Evolutionary conservation across 2,797 vertebrate species (phyloP).

Genomic region (Dendrocincla fuliginosa): DNA sequence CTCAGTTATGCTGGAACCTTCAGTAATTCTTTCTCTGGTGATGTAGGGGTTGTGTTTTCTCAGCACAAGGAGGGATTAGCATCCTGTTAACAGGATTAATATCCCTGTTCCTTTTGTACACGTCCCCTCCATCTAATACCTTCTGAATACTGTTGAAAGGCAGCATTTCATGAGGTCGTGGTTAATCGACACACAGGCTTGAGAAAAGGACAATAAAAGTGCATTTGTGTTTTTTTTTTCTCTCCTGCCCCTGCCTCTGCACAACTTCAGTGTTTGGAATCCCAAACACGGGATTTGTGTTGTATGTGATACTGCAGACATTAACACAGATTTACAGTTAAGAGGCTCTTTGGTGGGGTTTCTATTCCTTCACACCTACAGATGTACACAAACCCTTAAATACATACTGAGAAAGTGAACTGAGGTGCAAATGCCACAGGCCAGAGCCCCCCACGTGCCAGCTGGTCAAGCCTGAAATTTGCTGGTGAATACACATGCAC

Average conservation of each 20-base stretch:
- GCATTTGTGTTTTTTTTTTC: not conserved
- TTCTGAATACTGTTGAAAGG: not conserved
- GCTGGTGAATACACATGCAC: too few relatives aligned
- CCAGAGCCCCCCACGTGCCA: not conserved
- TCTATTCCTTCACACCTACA: not conserved
- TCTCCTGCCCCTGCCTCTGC: not conserved
- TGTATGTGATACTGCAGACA: not conserved
- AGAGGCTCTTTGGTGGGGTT: rapidly evolving
- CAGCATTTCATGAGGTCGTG: not conserved
- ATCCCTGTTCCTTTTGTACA: not conserved
- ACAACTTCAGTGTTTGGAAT: not conserved
- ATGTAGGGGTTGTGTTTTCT: conserved; percentile 9
- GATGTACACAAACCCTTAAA: not conserved
- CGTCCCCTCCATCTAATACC: not conserved
- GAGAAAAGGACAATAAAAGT: not conserved
- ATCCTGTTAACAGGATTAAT: conserved; percentile 33
- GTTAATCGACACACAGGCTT: not conserved
- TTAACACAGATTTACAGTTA: not conserved
- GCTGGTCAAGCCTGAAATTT: not conserved
- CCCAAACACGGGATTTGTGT: not conserved
- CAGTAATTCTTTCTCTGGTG: conserved; percentile 15
- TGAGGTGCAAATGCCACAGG: rapidly evolving
- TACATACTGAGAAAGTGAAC: not conserved
- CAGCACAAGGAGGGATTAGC: not conserved
- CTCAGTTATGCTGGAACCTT: not conserved